Evolutionary conservation across 2,113 vertebrate species (phyloP), one percentile per base, ranked within the genome.

Genomic region (Python bivittatus): DNA sequence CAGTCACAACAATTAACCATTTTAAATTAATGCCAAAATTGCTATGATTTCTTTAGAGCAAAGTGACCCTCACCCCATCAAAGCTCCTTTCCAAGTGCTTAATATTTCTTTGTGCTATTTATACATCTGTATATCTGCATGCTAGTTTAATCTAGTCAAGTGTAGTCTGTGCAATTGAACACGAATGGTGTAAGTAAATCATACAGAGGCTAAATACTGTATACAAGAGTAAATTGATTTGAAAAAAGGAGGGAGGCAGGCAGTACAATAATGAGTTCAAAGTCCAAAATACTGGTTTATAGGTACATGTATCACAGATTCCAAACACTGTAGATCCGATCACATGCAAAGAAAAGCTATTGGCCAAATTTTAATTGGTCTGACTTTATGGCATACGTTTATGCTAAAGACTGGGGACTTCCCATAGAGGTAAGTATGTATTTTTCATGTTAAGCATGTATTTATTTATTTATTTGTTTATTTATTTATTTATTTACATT

Each of bases 1-100:
- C 38, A 60, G n/a, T 95, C 92, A 96, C 42, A 94, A 79, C 17
- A 96, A 92, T 92, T 88, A 85, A 93, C 90, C 88, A 92, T 94
- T 88, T 96, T 95, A 84, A 96, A 97, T 94, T 96, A 97, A 96
- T 17, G 88, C 96, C 93, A 93, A 95, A 87, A 95, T 96, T 15
- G 92, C 90, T 92, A 13, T 88, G 96, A 95, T 96, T 93, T 95
- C 91, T 92, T 4, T 90, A 88, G 10, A 88, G 90, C 6, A 91
- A 97, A 56, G 61, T 87, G 96, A 92, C 92, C 27, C 13, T 29
- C 5, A 8, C 92, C 27, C 64, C 53, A 0, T 60, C 84, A 88
- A 60, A 2, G 86, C 11, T 94, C 85, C 17, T 1, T 54, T 86
- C 52, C 52, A 92, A 91, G 79, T 93, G 12, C 44, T 94, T 86